Base-by-base conservation (phyloP, 2,797 vertebrate genomes). In the Varecia variegata region DNA sequence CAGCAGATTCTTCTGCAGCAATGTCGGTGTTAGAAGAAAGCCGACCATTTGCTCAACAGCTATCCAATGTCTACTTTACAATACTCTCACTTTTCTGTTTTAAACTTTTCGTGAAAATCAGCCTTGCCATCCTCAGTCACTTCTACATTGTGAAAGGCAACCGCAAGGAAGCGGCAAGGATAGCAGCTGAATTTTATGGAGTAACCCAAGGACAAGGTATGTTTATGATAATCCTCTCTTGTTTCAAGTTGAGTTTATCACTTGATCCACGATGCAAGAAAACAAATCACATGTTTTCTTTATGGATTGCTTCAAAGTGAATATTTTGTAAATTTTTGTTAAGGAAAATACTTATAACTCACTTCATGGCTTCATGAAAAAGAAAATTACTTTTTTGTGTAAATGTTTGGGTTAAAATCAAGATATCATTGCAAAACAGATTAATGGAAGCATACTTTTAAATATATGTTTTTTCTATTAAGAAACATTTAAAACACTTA, bases 21-120 rank as follows among this genome's bases (percentile, higher is more conserved):
- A 99, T 99, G 99, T 99, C 99, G 98, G 99, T 99, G 97, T 97
- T 99, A 94, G 99, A 99, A 97, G 99, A 99, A 95, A 98, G 97
- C 98, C 99, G 99, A 97, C 99, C 99, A 23, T 99, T 99, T 81
- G 98, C 99, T 56, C 99, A 99, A 94, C 99, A 99, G 98, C 98
- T 99, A 97, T 99, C 99, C 97, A 99, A 99, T 98, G 99, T 99
- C 98, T 99, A 99, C 98, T 99, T 99, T 97, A 99, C 99, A 60
- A 99, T 99, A 97, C 98, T 99, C 97, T 99, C 99, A 4, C 99
- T 99, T 93, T 99, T 99, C 98, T 99, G 99, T 98, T 99, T 99
- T 98, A 99, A 99, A 96, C 99, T 99, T 95, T 99, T 99, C 96
- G 99, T 99, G 97, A 99, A 99, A 98, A 99, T 99, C 97, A 99